Evolutionary conservation across 2,888 invertebrate species (phyloP), one percentile per base, ranked within the genome.

Genomic region (Heteromyza rotundicornis): DNA sequence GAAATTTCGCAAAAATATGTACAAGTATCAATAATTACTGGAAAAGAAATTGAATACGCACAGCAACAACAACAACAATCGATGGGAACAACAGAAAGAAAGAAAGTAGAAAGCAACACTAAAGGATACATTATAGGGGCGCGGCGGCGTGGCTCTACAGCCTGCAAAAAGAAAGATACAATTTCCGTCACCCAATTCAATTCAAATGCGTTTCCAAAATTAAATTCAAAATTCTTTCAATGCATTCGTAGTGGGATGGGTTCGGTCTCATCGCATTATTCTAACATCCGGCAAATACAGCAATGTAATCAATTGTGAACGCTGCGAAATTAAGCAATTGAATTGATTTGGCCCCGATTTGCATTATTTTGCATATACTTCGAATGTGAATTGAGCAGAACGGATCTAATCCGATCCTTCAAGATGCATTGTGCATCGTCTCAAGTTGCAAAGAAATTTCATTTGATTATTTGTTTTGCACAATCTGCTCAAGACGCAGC

Each of bases 221-320:
- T n/a, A n/a, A n/a, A n/a, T n/a, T n/a, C n/a, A n/a, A n/a, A n/a
- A n/a, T n/a, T n/a, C n/a, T n/a, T n/a, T n/a, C n/a, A n/a, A n/a
- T n/a, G n/a, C n/a, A n/a, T n/a, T n/a, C n/a, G n/a, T n/a, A n/a
- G n/a, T n/a, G n/a, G n/a, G n/a, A n/a, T n/a, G n/a, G n/a, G n/a
- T n/a, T n/a, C n/a, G n/a, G n/a, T n/a, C n/a, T n/a, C 27, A 10
- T 32, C 27, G 60, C 65, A 67, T 64, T 68, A 64, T 64, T 73
- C 69, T 67, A 72, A 77, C 78, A 77, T 75, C 73, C 76, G 71
- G 76, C 72, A 76, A 75, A 75, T 75, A 60, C 62, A 65, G 47
- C 47, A 47, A 17, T 20, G 7, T 19, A 47, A 47, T 19, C 47
- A 20, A 20, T 47, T 19, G 19, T 20, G 16, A 7, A n/a, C 40